Evolutionary conservation across 2,888 invertebrate genomes (phyloP).

Genomic region (Celastrina argiolus): DNA sequence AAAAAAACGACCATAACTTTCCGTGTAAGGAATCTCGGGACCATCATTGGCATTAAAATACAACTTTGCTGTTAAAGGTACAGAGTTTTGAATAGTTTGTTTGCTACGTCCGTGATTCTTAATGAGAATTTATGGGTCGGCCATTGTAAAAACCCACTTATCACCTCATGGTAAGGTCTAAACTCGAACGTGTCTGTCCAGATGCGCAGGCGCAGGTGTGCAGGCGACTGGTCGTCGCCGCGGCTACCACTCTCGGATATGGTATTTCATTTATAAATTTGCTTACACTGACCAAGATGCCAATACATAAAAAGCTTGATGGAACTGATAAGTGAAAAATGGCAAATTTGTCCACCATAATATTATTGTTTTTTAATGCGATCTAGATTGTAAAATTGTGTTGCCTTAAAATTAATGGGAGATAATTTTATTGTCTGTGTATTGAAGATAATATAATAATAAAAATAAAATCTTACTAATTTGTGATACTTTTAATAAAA

Average conservation of each 20-base stretch:
- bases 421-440: too few species aligned
- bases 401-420: background rate
- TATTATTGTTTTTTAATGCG: background rate
- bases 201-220: constrained; percentile 74
- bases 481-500: too few species aligned
- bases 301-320: constrained; percentile 47
- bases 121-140: constrained; percentile 53
- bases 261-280: constrained; percentile 75
- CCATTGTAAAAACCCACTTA: constrained; percentile 34
- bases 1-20: constrained; percentile 48
- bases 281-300: constrained; percentile 61
- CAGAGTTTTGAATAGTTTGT: constrained; percentile 73
- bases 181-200: constrained; percentile 38
- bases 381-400: background rate
- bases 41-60: constrained; percentile 59
- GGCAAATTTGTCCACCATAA: background rate
- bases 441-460: too few species aligned
- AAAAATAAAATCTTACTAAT: too few species aligned
- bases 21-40: constrained; percentile 54
- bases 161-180: constrained; percentile 28
- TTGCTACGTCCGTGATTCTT: constrained; percentile 74
- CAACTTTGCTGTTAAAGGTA: constrained; percentile 67
- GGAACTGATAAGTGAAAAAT: constrained; percentile 30
- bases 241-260: constrained; percentile 69
- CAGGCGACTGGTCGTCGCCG: constrained; percentile 73